Conservation (phyloP, 2,797 vertebrate genomes). For the Enteromius paludinosus region DNA sequence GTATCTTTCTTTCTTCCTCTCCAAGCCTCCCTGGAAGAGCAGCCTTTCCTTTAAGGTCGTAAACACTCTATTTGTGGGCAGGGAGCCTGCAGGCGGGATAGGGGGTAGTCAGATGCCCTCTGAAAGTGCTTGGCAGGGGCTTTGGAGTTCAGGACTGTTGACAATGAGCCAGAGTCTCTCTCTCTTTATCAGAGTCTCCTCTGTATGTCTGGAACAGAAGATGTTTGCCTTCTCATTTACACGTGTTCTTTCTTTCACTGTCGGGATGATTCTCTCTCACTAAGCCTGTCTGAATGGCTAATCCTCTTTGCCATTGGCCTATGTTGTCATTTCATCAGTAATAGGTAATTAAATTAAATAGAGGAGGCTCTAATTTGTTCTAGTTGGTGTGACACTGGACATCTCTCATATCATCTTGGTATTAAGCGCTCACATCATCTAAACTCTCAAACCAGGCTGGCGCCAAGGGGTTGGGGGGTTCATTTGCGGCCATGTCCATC, state of each 20-base stretch:
- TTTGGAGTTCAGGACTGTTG: constrained; percentile 38
- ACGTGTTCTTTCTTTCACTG: constrained; percentile 20
- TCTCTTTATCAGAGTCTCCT: constrained; percentile 29
- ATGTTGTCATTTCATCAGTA: constrained; percentile 37
- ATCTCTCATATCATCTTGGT: not conserved
- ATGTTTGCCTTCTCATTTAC: constrained; percentile 17
- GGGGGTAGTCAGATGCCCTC: not conserved
- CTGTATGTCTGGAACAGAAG: constrained; percentile 36
- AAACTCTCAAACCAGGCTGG: not conserved
- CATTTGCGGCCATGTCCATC: not conserved
- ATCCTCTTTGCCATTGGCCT: constrained; percentile 27
- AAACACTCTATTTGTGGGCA: constrained; percentile 40
- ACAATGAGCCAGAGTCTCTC: constrained; percentile 22
- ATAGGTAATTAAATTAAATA: constrained; percentile 19
- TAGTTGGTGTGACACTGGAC: constrained; percentile 19
- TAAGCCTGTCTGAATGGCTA: constrained; percentile 18
- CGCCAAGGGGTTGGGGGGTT: not conserved
- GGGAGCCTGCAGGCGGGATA: not conserved
- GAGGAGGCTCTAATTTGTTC: constrained; percentile 39
- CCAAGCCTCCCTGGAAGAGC: constrained; percentile 18
- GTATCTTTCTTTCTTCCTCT: not conserved
- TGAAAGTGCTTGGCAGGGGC: constrained; percentile 32
- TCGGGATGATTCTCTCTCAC: constrained; percentile 22
- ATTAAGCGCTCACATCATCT: not conserved
- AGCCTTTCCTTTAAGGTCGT: constrained; percentile 13